Percentiles rank a stretch among this genome's conserved stretches.
Conservation (phyloP, 2,797 vertebrate species). For the Manis javanica region DNA sequence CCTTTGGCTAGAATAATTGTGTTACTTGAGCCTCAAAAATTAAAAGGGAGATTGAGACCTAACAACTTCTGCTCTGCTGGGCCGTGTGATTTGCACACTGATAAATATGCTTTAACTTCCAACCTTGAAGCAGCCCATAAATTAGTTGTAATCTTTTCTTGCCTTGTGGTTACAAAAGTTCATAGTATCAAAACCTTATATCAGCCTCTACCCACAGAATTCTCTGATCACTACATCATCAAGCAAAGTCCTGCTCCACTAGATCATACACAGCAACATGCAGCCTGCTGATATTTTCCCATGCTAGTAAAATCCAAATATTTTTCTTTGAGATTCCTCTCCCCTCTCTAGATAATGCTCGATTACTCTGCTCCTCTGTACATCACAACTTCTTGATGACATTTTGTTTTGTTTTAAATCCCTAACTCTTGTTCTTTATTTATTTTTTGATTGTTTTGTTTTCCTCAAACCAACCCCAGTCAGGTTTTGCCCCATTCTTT, state of each 20-base stretch:
- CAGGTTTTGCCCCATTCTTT: neutral
- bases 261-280: neutral
- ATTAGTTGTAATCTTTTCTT: neutral
- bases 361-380: neutral
- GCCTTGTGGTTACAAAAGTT: neutral
- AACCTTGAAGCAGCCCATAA: neutral
- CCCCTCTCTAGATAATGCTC: neutral
- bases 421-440: neutral
- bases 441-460: neutral
- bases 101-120: neutral
- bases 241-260: neutral
- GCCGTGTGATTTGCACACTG: neutral
- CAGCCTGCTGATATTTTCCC: neutral
- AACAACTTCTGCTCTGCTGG: neutral
- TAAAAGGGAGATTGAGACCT: neutral
- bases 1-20: constrained; percentile 14
- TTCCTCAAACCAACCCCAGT: neutral
- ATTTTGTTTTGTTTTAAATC: neutral
- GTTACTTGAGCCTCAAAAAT: constrained; percentile 21
- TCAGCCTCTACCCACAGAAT: neutral
- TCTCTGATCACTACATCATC: neutral
- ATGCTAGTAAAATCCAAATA: neutral
- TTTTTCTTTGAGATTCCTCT: neutral
- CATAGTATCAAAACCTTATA: neutral
- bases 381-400: neutral